Conservation (phyloP, 2,888 invertebrate species). For the Hyposoter dolosus region DNA sequence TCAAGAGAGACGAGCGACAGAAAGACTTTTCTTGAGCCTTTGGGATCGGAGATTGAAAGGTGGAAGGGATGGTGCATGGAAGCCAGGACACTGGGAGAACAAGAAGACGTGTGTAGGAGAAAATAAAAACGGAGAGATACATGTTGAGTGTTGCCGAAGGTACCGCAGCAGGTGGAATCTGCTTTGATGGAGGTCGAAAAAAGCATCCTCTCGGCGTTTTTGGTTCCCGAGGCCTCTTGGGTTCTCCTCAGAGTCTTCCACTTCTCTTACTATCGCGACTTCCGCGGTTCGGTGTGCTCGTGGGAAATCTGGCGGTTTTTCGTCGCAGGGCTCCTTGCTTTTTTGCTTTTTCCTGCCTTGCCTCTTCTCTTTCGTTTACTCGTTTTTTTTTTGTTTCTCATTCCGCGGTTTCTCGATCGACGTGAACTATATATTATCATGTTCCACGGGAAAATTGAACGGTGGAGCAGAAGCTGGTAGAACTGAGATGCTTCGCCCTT, state of each 20-base stretch:
- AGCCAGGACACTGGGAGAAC: background rate
- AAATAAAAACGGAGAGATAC: constrained; percentile 5
- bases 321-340: constrained; percentile 26
- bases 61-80: background rate
- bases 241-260: constrained; percentile 11
- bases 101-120: constrained; percentile 10
- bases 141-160: constrained; percentile 1
- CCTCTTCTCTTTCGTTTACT: background rate
- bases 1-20: constrained; percentile 21
- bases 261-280: constrained; percentile 12
- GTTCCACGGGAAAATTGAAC: constrained; percentile 68
- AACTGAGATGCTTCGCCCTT: constrained; percentile 18
- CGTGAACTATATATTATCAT: constrained; percentile 34
- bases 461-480: constrained; percentile 43
- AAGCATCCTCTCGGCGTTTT: constrained; percentile 31
- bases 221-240: constrained; percentile 38
- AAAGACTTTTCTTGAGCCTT: background rate
- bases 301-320: constrained; percentile 63
- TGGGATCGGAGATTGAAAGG: background rate
- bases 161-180: constrained; percentile 61
- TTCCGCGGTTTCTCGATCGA: constrained; percentile 43
- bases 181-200: constrained; percentile 51
- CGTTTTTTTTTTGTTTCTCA: background rate
- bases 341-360: background rate
- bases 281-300: constrained; percentile 44